Evolutionary conservation across 2,888 invertebrate genomes (phyloP).

Genomic region (Dasypolia templi): DNA sequence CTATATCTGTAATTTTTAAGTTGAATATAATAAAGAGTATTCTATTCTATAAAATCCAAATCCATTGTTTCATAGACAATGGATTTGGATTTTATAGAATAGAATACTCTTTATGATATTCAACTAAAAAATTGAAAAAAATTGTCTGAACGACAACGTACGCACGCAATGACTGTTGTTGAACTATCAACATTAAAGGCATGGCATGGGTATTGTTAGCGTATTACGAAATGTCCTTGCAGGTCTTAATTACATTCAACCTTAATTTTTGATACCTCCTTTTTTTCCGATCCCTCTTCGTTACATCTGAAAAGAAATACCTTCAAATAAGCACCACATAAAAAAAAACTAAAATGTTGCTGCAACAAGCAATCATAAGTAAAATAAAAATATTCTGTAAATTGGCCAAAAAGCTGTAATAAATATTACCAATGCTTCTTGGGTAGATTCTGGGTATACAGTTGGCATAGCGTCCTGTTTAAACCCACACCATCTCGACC

Average conservation of each 20-base stretch:
- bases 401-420: not conserved
- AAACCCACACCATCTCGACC: not conserved
- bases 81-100: too few species aligned
- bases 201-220: not conserved
- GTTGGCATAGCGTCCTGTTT: not conserved
- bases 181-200: not conserved
- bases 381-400: not conserved
- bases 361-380: not conserved
- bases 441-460: not conserved
- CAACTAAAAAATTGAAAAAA: too few species aligned
- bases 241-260: not conserved
- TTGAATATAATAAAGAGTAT: too few species aligned
- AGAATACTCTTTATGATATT: too few species aligned
- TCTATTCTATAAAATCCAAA: too few species aligned
- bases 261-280: not conserved
- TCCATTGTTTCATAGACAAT: not conserved
- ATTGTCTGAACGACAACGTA: not conserved
- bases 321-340: not conserved
- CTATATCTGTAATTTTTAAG: too few species aligned
- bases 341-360: not conserved
- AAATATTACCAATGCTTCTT: not conserved
- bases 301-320: not conserved
- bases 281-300: not conserved
- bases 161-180: not conserved
- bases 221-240: not conserved